phyloP scores from a whole-genome alignment of 2,797 vertebrate genomes.

The Rhabdophis nuchalis region DNA sequence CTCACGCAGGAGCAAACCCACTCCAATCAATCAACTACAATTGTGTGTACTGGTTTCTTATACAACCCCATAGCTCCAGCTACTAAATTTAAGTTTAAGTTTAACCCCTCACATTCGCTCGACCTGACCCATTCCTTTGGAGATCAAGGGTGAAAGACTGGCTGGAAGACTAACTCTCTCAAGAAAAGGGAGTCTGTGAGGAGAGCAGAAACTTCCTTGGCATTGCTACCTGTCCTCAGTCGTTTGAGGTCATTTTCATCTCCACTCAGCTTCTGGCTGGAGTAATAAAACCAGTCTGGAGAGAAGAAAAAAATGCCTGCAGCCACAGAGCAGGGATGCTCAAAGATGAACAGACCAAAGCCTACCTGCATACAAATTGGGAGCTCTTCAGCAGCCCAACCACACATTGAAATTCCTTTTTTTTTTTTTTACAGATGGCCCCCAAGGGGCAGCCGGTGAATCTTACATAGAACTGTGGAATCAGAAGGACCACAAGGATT shows the following conservation, averaged over 20 bases:
- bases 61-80: too few species aligned
- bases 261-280: background rate
- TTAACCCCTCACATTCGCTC: too few species aligned
- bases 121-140: background rate
- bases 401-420: background rate
- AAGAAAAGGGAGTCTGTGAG: background rate
- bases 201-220: background rate
- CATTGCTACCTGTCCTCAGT: background rate
- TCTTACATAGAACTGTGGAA: background rate
- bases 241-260: background rate
- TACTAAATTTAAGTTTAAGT: too few species aligned
- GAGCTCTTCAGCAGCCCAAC: background rate
- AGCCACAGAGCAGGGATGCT: background rate
- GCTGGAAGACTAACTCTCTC: background rate
- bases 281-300: background rate
- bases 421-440: background rate
- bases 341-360: background rate
- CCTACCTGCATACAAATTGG: background rate
- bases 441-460: background rate
- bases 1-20: too few species aligned
- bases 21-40: too few species aligned
- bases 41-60: too few species aligned
- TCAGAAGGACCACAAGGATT: background rate
- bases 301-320: background rate
- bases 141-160: background rate